A percentile compares a stretch with the other conserved stretches of the same genome.
phyloP scores from a whole-genome alignment of 2,888 invertebrate species.

The Andrena marginata region DNA sequence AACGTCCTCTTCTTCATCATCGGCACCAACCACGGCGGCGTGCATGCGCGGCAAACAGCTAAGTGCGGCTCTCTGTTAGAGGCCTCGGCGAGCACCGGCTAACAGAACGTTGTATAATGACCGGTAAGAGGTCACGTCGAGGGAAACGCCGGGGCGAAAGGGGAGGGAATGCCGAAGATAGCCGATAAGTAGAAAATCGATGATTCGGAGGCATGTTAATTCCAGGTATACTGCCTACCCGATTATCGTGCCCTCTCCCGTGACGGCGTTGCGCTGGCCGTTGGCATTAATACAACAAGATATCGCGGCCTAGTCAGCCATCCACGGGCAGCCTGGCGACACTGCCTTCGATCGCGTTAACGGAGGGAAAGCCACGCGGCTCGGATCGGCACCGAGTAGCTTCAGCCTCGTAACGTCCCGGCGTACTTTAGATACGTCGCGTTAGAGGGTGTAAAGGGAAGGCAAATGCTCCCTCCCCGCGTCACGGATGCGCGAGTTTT shows the following conservation, averaged over 20 bases:
- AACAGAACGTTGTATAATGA: conserved; percentile 68
- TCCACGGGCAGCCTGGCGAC: conserved; percentile 52
- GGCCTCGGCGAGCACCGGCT: conserved; percentile 61
- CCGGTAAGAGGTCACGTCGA: conserved; percentile 72
- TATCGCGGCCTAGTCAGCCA: conserved; percentile 60
- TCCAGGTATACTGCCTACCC: conserved; percentile 66
- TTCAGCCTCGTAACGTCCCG: conserved; percentile 28
- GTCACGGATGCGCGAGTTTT: background rate
- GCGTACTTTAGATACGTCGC: conserved; percentile 34
- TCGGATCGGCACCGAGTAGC: conserved; percentile 39
- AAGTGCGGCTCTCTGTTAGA: conserved; percentile 67
- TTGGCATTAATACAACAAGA: conserved; percentile 72
- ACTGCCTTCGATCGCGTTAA: conserved; percentile 38
- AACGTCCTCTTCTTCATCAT: conserved; percentile 65
- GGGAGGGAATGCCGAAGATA: conserved; percentile 66
- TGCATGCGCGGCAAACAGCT: conserved; percentile 53
- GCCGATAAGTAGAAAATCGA: conserved; percentile 81
- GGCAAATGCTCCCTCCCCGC: background rate
- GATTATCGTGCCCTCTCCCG: conserved; percentile 65
- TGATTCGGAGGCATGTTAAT: conserved; percentile 79
- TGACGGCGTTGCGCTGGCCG: conserved; percentile 61
- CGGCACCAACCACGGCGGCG: conserved; percentile 48
- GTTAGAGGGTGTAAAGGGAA: conserved; percentile 14
- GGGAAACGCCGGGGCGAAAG: conserved; percentile 1
- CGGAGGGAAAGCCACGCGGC: background rate